Evolutionary conservation across 2,113 vertebrate species (phyloP), one percentile per base, ranked within the genome.

Genomic region (Charadrius vociferus): DNA sequence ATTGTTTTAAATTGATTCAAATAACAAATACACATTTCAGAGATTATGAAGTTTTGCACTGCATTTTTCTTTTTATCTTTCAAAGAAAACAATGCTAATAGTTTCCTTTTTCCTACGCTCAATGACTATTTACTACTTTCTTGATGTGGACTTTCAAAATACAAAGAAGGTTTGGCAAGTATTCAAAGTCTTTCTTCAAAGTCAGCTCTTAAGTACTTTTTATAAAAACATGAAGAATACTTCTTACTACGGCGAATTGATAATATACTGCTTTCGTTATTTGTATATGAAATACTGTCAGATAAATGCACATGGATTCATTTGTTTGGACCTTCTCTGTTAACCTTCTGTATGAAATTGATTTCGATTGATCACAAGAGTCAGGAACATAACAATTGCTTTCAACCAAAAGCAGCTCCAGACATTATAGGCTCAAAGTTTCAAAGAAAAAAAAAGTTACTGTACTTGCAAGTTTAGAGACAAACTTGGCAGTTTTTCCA

Each of bases 1-100:
- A 98, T 98, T 98, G 97, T 98, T 98, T 98, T 96, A 97, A 98
- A 97, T 94, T 97, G 96, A 97, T 98, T 98, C 97, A 97, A 97
- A 97, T 96, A 98, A 98, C 96, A 98, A 97, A 97, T 98, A 98
- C 97, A 97, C 98, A 98, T 98, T 98, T 97, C 97, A 97, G 96
- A 98, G 97, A 98, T 98, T 98, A 98, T 98, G 98, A 98, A 98
- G 97, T 97, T 98, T 98, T 98, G 97, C 97, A 98, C 96, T 95
- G 96, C 92, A 95, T 98, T 97, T 97, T 93, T 96, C 96, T 98
- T 98, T 99, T 99, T 98, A 98, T 99, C 98, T 98, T 98, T 97
- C 96, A 98, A 98, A 98, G 97, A 98, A 98, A 98, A 98, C 98
- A 99, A 98, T 98, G 97, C 97, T 98, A 99, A 99, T 98, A 97